These are phyloP conservation scores for Campodea augens DNA, from an alignment of 1,140 invertebrate genomes.

Conservation along the genomic window DNA sequence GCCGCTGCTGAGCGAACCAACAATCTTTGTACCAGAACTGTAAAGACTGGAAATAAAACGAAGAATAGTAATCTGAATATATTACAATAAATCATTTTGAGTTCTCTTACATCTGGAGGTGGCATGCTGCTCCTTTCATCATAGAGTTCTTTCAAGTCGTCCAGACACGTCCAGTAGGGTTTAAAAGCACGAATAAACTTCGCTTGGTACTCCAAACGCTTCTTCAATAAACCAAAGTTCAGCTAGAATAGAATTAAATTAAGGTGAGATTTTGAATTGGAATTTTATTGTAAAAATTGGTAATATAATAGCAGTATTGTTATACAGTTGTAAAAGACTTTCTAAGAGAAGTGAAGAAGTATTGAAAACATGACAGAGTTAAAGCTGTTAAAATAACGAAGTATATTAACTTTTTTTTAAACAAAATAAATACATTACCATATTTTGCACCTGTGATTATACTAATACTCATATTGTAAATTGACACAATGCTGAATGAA, in stretches of 20 bases:
- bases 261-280: neutral
- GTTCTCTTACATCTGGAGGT: neutral
- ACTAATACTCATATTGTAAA: too few relatives aligned
- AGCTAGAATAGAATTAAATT: constrained; percentile 20
- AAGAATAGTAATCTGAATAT: neutral
- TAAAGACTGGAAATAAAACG: constrained; percentile 12
- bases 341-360: too few relatives aligned
- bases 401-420: too few relatives aligned
- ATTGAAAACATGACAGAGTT: too few relatives aligned
- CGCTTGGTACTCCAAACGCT: constrained; percentile 21
- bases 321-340: too few relatives aligned
- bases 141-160: constrained; percentile 24
- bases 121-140: constrained; percentile 11
- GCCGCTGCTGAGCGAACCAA: constrained; percentile 20
- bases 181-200: constrained; percentile 22
- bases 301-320: too few relatives aligned
- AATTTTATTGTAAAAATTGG: neutral
- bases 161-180: constrained; percentile 24
- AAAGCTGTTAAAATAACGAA: too few relatives aligned
- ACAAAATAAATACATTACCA: too few relatives aligned
- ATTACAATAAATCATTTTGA: neutral
- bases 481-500: too few relatives aligned
- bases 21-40: constrained; percentile 18
- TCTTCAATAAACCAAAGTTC: constrained; percentile 25
- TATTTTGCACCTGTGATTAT: too few relatives aligned